Evolutionary conservation across 2,113 vertebrate species (phyloP).

Genomic region (Entosphenus tridentatus): DNA sequence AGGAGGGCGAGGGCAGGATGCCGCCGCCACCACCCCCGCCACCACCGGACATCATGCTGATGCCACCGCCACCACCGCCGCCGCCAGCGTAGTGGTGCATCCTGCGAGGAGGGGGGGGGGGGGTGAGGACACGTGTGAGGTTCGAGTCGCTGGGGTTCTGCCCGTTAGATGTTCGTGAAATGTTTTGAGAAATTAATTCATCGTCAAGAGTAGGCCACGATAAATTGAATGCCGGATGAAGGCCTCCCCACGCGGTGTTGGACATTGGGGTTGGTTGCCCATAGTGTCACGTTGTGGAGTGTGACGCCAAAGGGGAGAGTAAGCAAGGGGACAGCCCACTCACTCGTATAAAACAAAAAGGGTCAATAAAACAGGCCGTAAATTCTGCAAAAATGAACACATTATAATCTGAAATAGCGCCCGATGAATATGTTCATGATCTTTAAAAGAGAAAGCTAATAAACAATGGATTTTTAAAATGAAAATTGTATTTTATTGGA

Average conservation of each 20-base stretch:
- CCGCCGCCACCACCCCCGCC: background rate
- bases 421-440: too few species aligned
- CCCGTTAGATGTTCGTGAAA: too few species aligned
- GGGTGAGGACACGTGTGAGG: background rate
- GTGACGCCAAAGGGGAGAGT: too few species aligned
- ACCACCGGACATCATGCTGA: background rate
- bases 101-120: background rate
- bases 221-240: background rate
- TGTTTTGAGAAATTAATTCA: background rate
- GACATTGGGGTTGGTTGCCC: background rate
- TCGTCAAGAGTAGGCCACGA: background rate
- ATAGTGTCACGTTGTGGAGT: background rate
- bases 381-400: too few species aligned
- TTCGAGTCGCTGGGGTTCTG: too few species aligned
- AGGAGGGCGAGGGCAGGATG: background rate
- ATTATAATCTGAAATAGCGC: too few species aligned
- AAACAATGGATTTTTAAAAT: too few species aligned
- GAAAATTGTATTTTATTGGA: too few species aligned
- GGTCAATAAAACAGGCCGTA: too few species aligned
- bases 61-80: background rate
- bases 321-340: too few species aligned
- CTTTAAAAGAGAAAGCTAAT: too few species aligned
- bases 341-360: too few species aligned
- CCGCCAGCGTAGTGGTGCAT: constrained; percentile 3
- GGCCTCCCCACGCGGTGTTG: background rate